Evolutionary conservation across 2,888 invertebrate genomes (phyloP).

Genomic region (Microctonus hyperodae): DNA sequence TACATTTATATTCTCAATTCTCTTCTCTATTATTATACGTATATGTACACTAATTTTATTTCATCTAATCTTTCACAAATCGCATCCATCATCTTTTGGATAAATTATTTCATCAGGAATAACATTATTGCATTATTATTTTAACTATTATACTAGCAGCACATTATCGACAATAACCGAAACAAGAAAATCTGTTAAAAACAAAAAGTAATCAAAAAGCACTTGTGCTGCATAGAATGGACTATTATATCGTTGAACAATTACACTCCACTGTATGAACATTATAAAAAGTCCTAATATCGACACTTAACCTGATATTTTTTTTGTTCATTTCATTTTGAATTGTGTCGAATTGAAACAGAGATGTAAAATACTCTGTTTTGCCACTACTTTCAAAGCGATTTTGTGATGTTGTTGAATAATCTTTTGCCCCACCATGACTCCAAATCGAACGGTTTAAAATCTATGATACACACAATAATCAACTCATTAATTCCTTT

Average conservation of each 20-base stretch:
- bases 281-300: neutral
- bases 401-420: constrained; percentile 85
- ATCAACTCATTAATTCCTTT: constrained; percentile 5
- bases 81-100: neutral
- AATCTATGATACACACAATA: constrained; percentile 67
- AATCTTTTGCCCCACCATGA: constrained; percentile 90
- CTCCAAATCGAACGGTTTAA: constrained; percentile 89
- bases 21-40: constrained; percentile 9
- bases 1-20: constrained; percentile 10
- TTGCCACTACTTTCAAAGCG: constrained; percentile 62
- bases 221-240: neutral
- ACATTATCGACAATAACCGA: neutral
- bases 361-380: neutral
- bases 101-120: constrained; percentile 46
- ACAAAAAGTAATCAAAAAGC: neutral
- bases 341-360: constrained; percentile 3
- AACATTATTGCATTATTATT: constrained; percentile 30
- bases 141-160: constrained; percentile 13
- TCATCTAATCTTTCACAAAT: neutral
- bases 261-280: neutral
- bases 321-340: neutral
- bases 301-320: neutral
- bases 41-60: constrained; percentile 22
- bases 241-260: neutral
- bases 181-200: neutral